These are phyloP conservation scores for Popillia japonica DNA, from an alignment of 1,140 invertebrate species.

Conservation along the genomic window DNA sequence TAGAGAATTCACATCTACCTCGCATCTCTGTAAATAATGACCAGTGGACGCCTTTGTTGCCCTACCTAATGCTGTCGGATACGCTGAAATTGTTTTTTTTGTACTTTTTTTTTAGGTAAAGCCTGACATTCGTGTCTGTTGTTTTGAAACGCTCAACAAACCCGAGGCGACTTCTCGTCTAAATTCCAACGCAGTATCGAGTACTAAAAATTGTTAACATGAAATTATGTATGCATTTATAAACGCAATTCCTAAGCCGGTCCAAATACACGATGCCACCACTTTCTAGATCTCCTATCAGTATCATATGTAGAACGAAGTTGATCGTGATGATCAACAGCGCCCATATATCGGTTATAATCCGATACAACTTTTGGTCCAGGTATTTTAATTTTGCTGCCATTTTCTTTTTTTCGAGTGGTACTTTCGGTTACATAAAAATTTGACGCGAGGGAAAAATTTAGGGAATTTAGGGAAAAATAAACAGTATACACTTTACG, in stretches of 20 bases:
- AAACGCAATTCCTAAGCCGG: conserved; percentile 8
- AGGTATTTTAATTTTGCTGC: too few species aligned
- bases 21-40: not conserved
- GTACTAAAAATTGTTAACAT: not conserved
- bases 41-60: conserved; percentile 19
- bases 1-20: not conserved
- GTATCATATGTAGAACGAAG: not conserved
- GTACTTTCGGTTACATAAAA: too few species aligned
- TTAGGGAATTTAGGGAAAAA: too few species aligned
- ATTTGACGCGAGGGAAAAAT: too few species aligned
- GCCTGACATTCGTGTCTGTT: not conserved
- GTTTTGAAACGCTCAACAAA: not conserved
- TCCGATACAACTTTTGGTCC: too few species aligned
- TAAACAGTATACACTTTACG: too few species aligned
- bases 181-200: not conserved
- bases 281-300: conserved; percentile 6
- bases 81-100: conserved; percentile 23
- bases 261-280: conserved; percentile 10
- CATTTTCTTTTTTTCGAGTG: too few species aligned
- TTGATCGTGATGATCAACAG: conserved; percentile 13
- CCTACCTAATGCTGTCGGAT: not conserved
- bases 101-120: not conserved
- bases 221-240: conserved; percentile 20
- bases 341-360: too few species aligned
- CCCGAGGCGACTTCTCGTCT: too few species aligned